Percentiles rank a stretch among this genome's conserved stretches.
phyloP scores from a whole-genome alignment of 2,888 invertebrate species.

The Hemistola chrysoprasaria region DNA sequence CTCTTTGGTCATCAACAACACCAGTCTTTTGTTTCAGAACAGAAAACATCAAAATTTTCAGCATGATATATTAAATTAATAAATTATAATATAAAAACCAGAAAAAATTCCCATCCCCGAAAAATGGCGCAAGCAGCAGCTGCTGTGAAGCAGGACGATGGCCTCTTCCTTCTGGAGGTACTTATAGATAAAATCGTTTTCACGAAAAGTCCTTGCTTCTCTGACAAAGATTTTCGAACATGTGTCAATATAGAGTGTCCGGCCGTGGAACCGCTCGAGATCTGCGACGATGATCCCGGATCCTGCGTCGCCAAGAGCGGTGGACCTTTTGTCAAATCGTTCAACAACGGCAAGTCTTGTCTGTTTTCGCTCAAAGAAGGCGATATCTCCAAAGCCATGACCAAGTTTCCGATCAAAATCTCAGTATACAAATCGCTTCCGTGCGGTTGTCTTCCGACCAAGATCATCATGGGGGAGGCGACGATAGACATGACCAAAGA shows the following conservation, averaged over 20 bases:
- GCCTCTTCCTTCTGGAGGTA: conserved; percentile 85
- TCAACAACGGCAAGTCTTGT: conserved; percentile 86
- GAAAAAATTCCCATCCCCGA: conserved; percentile 61
- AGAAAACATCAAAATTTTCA: conserved; percentile 23
- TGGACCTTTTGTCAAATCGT: conserved; percentile 66
- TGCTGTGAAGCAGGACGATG: conserved; percentile 75
- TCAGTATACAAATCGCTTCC: conserved; percentile 83
- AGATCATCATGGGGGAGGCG: conserved; percentile 81
- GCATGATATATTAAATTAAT: conserved; percentile 13
- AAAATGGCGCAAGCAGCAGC: no score
- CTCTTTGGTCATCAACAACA: no score
- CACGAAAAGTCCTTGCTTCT: conserved; percentile 64
- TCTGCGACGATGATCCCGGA: conserved; percentile 83
- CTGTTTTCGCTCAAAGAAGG: conserved; percentile 83
- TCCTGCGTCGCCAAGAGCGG: conserved; percentile 58
- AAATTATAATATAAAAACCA: conserved; percentile 33
- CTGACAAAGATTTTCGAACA: conserved; percentile 76
- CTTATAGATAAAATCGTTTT: conserved; percentile 79
- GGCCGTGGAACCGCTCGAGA: conserved; percentile 81
- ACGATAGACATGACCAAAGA: conserved; percentile 83
- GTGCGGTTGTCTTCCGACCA: conserved; percentile 84
- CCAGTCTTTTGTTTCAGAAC: conserved; percentile 20
- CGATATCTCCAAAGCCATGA: conserved; percentile 76
- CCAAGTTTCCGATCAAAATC: conserved; percentile 80
- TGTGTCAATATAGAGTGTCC: conserved; percentile 84